Conservation (phyloP, 2,113 vertebrate genomes). For the Nerophis lumbriciformis region DNA sequence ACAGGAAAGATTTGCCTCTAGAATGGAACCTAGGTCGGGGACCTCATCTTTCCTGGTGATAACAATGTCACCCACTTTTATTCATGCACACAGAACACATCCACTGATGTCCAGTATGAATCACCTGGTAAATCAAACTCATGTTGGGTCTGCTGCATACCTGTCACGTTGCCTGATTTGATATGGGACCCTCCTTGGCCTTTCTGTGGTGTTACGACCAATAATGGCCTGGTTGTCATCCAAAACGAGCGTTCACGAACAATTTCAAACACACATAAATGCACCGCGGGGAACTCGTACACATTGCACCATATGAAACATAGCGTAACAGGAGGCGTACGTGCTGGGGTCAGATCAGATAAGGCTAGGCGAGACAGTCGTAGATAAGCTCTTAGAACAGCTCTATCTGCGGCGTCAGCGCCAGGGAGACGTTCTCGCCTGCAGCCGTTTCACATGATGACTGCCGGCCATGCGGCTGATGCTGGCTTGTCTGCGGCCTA, state of each 20-base stretch:
- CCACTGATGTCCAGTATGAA: constrained; percentile 42
- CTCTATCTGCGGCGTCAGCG: constrained; percentile 66
- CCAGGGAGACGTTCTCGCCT: constrained; percentile 57
- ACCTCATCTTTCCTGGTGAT: too few relatives aligned
- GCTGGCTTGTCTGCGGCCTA: constrained; percentile 56
- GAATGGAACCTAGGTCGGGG: too few relatives aligned
- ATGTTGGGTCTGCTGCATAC: constrained; percentile 23
- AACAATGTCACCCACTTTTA: too few relatives aligned
- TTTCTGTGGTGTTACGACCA: constrained; percentile 28
- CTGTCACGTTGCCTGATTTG: constrained; percentile 44
- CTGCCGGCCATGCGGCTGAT: constrained; percentile 40
- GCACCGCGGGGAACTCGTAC: constrained; percentile 8
- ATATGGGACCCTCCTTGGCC: constrained; percentile 13
- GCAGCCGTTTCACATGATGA: constrained; percentile 62
- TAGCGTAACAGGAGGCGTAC: constrained; percentile 51
- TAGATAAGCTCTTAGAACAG: constrained; percentile 69
- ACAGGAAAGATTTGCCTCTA: too few relatives aligned
- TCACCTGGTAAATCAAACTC: constrained; percentile 57
- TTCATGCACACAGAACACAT: constrained; percentile 14
- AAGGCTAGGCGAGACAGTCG: constrained; percentile 58
- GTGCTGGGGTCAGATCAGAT: constrained; percentile 70
- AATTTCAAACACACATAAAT: constrained; percentile 20
- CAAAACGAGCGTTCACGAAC: constrained; percentile 42
- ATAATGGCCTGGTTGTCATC: constrained; percentile 42
- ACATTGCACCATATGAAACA: constrained; percentile 44